Percentiles rank a stretch among this genome's conserved stretches.
These are phyloP conservation scores for Leucania comma DNA, from an alignment of 2,888 invertebrate genomes.

Conservation along the genomic window DNA sequence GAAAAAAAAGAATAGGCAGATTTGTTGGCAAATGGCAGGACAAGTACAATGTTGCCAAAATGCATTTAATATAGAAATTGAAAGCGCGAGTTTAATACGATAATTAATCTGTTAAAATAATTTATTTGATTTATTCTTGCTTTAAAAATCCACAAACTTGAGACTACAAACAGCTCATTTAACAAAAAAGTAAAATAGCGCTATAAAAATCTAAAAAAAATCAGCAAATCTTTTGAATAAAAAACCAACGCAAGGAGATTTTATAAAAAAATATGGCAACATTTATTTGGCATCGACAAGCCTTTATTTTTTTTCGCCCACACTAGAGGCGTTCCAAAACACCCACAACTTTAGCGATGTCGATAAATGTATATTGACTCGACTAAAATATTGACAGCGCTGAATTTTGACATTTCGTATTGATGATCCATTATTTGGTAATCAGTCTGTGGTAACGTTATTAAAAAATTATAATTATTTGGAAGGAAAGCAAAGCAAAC, in stretches of 20 bases:
- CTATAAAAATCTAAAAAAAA: background rate
- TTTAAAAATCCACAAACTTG: background rate
- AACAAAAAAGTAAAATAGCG: no score
- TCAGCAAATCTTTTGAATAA: background rate
- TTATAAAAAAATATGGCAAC: constrained; percentile 5
- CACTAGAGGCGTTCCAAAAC: background rate
- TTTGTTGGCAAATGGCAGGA: constrained; percentile 74
- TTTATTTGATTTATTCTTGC: background rate
- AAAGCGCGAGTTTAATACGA: no score
- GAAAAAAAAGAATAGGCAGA: constrained; percentile 73
- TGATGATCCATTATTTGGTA: background rate
- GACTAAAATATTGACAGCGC: constrained; percentile 43
- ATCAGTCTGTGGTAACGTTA: constrained; percentile 48
- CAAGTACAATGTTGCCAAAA: constrained; percentile 65
- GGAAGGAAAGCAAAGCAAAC: constrained; percentile 56
- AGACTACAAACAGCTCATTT: background rate
- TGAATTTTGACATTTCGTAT: constrained; percentile 29
- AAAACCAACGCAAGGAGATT: background rate
- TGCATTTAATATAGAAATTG: background rate
- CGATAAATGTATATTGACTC: background rate
- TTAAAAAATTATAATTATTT: constrained; percentile 43
- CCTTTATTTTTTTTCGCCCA: background rate
- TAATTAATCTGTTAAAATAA: no score
- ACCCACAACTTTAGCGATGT: no score
- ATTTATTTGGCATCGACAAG: constrained; percentile 12